Base-by-base conservation (phyloP, 2,888 invertebrate genomes). In the Himalopsyche tibetana region DNA sequence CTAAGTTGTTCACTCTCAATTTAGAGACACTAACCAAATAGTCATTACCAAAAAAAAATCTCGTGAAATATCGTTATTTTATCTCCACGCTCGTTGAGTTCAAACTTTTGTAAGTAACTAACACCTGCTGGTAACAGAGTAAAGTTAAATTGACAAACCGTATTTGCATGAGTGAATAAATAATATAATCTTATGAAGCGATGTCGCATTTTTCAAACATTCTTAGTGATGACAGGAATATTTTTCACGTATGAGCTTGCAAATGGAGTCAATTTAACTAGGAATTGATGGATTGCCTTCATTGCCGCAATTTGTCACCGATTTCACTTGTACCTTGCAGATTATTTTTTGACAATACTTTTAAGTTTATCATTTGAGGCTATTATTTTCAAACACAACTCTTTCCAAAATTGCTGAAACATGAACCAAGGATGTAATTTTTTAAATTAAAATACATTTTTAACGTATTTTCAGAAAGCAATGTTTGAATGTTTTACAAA, bases 211-310 rank as follows among this genome's bases (percentile, higher is more conserved):
- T 63, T 63, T 63, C 63, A 63, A 63, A 63, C 63, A 63, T 63
- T 8, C 63, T 9, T 19, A 19, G 63, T 63, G 63, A 63, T 19
- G 19, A 63, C n/a, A 19, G 19, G 19, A 63, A 63, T 63, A 63
- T 63, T 19, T 63, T 63, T 63, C 63, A 63, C 63, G 63, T 63
- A 63, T 63, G 63, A 63, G 11, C 63, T 19, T 63, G n/a, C 63
- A 11, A 19, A 63, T 19, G 9, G 56, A 56, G 56, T 56, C 17
- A 17, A 56, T 56, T 17, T 19, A n/a, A 9, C 56, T 56, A 1
- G 19, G 11, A 63, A 63, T 63, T 15, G 15, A n/a, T 63, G 28
- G 19, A 19, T 63, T 63, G 5, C 3, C 19, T 63, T 63, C 8
- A 63, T 63, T 19, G 28, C 63, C 28, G 63, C 28, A 63, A 63